A percentile compares a stretch with the other conserved stretches of the same genome.
These are phyloP conservation scores for Ectropis crepuscularia DNA, from an alignment of 2,888 invertebrate genomes.

Conservation along the genomic window DNA sequence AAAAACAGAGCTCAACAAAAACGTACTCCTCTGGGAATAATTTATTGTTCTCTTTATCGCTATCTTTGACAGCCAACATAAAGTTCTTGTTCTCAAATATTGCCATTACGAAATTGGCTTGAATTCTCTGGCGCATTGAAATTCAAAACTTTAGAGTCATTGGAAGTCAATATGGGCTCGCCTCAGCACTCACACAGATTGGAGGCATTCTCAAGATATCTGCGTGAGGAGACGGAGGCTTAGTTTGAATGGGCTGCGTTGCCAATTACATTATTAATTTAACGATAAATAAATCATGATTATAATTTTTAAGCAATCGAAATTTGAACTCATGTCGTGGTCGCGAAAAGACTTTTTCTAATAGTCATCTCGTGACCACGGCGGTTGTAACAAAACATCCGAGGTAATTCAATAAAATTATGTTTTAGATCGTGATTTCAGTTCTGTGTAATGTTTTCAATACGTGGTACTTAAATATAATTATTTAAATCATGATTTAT, in stretches of 20 bases:
- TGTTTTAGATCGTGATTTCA: too few species aligned
- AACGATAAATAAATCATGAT: too few species aligned
- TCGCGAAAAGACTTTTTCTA: too few species aligned
- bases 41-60: conserved; percentile 17
- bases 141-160: conserved; percentile 57
- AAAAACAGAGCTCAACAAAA: conserved; percentile 6
- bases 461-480: too few species aligned
- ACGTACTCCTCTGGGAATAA: conserved; percentile 5
- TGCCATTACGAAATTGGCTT: conserved; percentile 43
- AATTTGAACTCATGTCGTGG: too few species aligned
- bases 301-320: too few species aligned
- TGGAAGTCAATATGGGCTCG: conserved; percentile 58
- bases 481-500: too few species aligned
- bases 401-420: too few species aligned
- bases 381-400: too few species aligned
- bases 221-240: conserved; percentile 1
- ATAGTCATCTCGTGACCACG: too few species aligned
- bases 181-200: conserved; percentile 73
- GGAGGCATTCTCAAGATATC: conserved; percentile 51
- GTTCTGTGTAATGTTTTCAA: too few species aligned
- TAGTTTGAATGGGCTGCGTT: not conserved
- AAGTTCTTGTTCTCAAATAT: conserved; percentile 28
- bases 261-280: not conserved
- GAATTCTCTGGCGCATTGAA: conserved; percentile 47
- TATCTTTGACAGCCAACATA: conserved; percentile 24